Evolutionary conservation across 2,888 invertebrate genomes (phyloP).

Genomic region (Euproctis similis): DNA sequence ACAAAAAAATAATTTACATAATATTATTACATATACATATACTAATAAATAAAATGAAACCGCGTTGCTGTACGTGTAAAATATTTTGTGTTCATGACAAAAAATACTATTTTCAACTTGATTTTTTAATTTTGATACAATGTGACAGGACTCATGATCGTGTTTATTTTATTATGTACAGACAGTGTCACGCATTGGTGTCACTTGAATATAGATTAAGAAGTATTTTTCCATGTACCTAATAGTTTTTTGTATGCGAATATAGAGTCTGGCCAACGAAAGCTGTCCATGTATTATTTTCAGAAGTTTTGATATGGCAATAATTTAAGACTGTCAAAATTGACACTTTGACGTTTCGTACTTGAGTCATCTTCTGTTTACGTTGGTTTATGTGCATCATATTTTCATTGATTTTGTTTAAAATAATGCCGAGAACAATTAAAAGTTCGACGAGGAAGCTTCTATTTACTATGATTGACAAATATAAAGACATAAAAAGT

Average conservation of each 20-base stretch:
- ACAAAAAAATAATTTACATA: constrained; percentile 8
- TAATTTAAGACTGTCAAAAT: too few species aligned
- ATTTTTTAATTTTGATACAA: neutral
- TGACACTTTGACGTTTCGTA: too few species aligned
- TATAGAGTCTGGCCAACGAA: too few species aligned
- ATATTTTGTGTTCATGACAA: neutral
- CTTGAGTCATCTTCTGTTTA: too few species aligned
- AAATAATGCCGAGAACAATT: too few species aligned
- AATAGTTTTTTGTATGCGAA: neutral
- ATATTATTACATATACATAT: neutral
- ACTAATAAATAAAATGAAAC: neutral
- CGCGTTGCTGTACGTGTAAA: neutral
- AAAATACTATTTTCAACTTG: neutral
- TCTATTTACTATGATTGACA: too few species aligned
- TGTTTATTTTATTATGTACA: neutral
- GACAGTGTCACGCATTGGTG: neutral
- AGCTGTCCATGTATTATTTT: too few species aligned
- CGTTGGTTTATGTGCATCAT: too few species aligned
- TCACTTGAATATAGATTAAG: neutral
- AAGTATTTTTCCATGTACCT: neutral
- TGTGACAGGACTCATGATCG: neutral
- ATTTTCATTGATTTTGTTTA: too few species aligned
- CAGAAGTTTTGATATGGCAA: too few species aligned
- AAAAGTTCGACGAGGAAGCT: too few species aligned
- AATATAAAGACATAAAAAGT: too few species aligned